A percentile compares a stretch with the other conserved stretches of the same genome.
phyloP scores from a whole-genome alignment of 2,113 vertebrate genomes.

The Passer montanus region DNA sequence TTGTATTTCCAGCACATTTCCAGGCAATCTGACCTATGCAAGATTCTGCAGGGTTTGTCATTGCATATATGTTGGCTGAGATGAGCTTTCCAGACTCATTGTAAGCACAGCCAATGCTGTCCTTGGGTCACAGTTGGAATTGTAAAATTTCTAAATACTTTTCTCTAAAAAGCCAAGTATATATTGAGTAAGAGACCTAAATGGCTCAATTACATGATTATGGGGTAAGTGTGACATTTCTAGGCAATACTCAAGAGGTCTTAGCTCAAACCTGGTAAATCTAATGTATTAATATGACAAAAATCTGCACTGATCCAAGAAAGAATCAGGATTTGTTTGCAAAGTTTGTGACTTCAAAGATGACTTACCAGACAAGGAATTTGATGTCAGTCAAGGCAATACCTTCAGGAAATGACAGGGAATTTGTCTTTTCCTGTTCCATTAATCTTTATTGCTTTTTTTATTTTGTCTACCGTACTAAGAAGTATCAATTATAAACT shows the following conservation, averaged over 20 bases:
- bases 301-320: background rate
- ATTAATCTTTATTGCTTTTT: background rate
- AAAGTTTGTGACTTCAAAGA: background rate
- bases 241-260: background rate
- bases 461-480: background rate
- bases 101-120: background rate
- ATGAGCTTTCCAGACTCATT: background rate
- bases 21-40: background rate
- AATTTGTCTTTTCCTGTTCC: background rate
- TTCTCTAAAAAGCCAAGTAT: background rate
- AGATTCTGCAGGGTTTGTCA: conserved; percentile 11
- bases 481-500: background rate
- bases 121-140: background rate
- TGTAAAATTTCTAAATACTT: background rate
- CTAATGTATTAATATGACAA: background rate
- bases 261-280: background rate
- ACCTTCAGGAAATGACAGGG: background rate
- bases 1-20: background rate
- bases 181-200: background rate
- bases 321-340: background rate
- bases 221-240: background rate
- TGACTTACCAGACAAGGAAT: background rate
- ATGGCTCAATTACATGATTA: background rate
- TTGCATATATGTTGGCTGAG: background rate
- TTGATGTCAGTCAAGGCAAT: background rate